A percentile compares a stretch with the other conserved stretches of the same genome.
These are phyloP conservation scores for Leptarthrus brevirostris DNA, from an alignment of 2,888 invertebrate genomes.

Conservation along the genomic window DNA sequence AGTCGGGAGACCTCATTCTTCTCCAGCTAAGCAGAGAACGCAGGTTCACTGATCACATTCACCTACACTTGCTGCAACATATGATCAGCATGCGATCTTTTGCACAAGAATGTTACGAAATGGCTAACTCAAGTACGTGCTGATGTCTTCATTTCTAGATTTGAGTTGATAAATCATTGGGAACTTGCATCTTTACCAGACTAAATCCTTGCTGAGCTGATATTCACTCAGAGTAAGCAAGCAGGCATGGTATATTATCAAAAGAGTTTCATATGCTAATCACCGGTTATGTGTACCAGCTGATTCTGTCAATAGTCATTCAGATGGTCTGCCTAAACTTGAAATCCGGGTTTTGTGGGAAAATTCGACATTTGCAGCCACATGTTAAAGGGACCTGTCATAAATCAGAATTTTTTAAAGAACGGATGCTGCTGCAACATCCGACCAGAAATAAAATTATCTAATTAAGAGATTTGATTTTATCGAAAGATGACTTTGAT, in stretches of 20 bases:
- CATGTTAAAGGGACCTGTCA: background rate
- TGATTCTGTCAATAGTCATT: background rate
- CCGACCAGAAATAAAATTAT: conserved; percentile 46
- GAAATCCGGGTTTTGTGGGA: conserved; percentile 15
- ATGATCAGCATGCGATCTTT: conserved; percentile 14
- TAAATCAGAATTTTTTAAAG: conserved; percentile 41
- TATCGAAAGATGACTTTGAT: conserved; percentile 17
- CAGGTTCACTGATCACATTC: conserved; percentile 11
- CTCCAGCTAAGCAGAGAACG: background rate
- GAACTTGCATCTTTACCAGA: background rate
- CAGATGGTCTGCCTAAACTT: background rate
- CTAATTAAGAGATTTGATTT: conserved; percentile 50
- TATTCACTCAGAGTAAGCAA: background rate
- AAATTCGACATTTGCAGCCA: conserved; percentile 30
- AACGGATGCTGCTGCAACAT: conserved; percentile 34
- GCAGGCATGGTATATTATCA: no score
- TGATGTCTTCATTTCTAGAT: conserved; percentile 53
- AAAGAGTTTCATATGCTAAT: no score
- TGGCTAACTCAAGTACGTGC: conserved; percentile 40
- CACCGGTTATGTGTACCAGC: no score
- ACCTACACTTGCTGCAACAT: conserved; percentile 29
- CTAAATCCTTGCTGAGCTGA: background rate
- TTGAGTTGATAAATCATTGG: conserved; percentile 25
- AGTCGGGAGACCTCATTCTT: conserved; percentile 2
- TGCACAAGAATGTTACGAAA: conserved; percentile 20